Base-by-base conservation (phyloP, 2,888 invertebrate species). In the Tortrix viridana region DNA sequence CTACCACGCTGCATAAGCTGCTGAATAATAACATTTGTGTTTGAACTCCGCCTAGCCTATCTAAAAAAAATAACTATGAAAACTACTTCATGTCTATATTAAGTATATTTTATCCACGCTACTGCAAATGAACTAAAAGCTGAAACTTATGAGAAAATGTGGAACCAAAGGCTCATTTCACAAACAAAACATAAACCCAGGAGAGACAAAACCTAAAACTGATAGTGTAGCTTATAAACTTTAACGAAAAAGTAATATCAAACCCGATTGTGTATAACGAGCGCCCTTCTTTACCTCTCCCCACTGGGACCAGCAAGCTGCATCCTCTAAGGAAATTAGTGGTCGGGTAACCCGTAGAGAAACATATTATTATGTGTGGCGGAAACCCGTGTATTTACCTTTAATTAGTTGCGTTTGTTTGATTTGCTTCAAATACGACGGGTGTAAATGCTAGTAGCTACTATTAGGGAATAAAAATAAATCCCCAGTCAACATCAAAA, bases 291-390 rank as follows among this genome's bases (percentile, higher is more conserved):
- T 69, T 70, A 71, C 73, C 69, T 68, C 41, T 50, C 66, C 70
- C 76, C 73, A 66, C 48, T 49, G 72, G 76, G 75, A 74, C 71
- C 67, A 70, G 74, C 77, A 77, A 73, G 71, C 66, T 71, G 70
- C 73, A 72, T 73, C 71, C 77, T 78, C 77, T 60, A 60, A 77
- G 77, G 77, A 78, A 79, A 79, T 79, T 76, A 80, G 74, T 70
- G 71, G 74, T 71, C 66, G 64, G 46, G 48, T 57, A 43, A 57
- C 52, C 57, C 60, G 20, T 46, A 52, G 49, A 48, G 60, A 56
- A 53, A 53, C 53, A 46, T 60, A 67, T 32, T 26, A 26, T 3
- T 32, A 12, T 32, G 32, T 52, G 54, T n/a, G 46, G 50, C n/a
- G 20, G 43, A 48, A 62, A 46, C 52, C 52, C 50, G 62, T 62